Base-by-base conservation (phyloP, 2,888 invertebrate genomes). In the Eumacrocentrus americanus region DNA sequence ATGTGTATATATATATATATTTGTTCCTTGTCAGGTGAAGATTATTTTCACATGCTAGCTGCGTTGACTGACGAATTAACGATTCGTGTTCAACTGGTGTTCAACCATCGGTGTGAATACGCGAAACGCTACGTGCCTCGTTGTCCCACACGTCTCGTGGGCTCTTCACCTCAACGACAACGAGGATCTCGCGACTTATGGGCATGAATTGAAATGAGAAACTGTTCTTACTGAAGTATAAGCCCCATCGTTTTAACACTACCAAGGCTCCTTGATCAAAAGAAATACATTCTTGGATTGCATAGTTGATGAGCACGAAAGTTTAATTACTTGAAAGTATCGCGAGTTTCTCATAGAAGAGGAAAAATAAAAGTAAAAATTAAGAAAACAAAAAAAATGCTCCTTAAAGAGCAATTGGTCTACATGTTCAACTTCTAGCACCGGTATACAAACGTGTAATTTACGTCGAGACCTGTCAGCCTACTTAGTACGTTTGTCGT, bases 71-170 rank as follows among this genome's bases (percentile, higher is more conserved):
- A 72, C 68, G 70, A 71, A 74, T 77, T 76, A 77, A 73, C 73
- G 70, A 78, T 78, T 78, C 77, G 72, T 75, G 78, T 77, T 64
- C 72, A 60, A 63, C 58, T 58, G 42, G 58, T 62, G 59, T 62
- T 56, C 53, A 29, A 48, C 57, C 54, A 56, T 62, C 61, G 62
- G 63, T 66, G 70, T 70, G 74, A 74, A 76, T 76, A 69, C 72
- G 66, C 69, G 70, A 74, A 61, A 64, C 5, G 61, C 56, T 66
- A 64, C 65, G 62, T 65, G 65, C 60, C 59, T 52, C 52, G 46
- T 61, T 58, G 61, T 55, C 58, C 66, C 67, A 66, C 64, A 9
- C 9, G 61, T 65, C 18, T 38, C 38, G 12, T 23, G 46, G 46
- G 3, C 23, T 22, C 11, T 58, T n/a, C 38, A 23, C 29, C 37